Evolutionary conservation across 2,888 invertebrate genomes (phyloP).

Genomic region (Drosophila robusta): DNA sequence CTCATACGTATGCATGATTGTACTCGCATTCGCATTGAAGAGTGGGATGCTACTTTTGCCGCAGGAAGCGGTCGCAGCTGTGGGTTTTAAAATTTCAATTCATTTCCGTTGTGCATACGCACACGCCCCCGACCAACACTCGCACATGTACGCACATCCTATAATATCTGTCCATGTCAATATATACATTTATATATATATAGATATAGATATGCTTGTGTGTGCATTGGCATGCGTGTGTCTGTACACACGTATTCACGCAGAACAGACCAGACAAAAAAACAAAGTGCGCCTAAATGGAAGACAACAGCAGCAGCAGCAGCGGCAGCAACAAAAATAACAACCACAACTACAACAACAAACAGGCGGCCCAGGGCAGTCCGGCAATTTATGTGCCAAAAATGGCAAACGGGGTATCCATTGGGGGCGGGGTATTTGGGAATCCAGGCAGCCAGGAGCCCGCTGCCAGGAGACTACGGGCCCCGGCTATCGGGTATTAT

Average conservation of each 20-base stretch:
- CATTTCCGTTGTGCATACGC: constrained; percentile 75
- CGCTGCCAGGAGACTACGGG: constrained; percentile 15
- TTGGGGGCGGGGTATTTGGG: neutral
- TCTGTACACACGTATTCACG: constrained; percentile 4
- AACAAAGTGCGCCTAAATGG: constrained; percentile 73
- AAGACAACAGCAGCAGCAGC: constrained; percentile 57
- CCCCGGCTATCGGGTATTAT: constrained; percentile 30
- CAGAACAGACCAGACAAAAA: constrained; percentile 20
- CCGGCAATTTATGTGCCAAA: constrained; percentile 73
- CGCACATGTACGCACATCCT: constrained; percentile 12
- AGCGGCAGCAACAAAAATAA: constrained; percentile 32
- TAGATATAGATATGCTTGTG: neutral
- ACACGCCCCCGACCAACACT: constrained; percentile 40
- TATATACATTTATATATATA: constrained; percentile 15
- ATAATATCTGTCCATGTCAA: constrained; percentile 39
- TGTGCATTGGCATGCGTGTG: neutral
- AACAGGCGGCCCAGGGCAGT: constrained; percentile 46
- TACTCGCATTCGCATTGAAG: constrained; percentile 46
- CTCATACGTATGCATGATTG: constrained; percentile 40
- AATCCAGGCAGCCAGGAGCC: constrained; percentile 12
- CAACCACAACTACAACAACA: constrained; percentile 33
- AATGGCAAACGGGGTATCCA: constrained; percentile 56
- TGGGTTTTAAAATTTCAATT: constrained; percentile 82
- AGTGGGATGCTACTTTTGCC: constrained; percentile 76
- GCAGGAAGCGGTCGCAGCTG: constrained; percentile 82